Percentiles rank a stretch among this genome's conserved stretches.
phyloP scores from a whole-genome alignment of 2,888 invertebrate species.

The Diabrotica balteata region DNA sequence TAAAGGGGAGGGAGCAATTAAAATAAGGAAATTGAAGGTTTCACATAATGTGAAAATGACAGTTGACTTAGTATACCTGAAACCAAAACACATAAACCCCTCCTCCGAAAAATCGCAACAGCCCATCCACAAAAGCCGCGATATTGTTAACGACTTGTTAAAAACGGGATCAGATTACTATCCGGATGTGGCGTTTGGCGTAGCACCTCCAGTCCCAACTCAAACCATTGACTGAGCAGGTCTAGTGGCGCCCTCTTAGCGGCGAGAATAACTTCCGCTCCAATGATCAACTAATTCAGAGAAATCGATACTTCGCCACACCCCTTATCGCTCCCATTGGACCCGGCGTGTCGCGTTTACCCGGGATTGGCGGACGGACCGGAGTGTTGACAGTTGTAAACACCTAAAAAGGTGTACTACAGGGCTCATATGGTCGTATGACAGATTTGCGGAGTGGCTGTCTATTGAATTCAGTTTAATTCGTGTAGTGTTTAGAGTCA shows the following conservation, averaged over 20 bases:
- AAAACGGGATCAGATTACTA: conserved; percentile 35
- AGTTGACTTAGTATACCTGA: too few species aligned
- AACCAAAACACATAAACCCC: conserved; percentile 1
- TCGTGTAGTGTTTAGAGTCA: conserved; percentile 37
- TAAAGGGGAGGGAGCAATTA: too few species aligned
- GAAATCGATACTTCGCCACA: conserved; percentile 50
- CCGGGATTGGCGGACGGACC: conserved; percentile 41
- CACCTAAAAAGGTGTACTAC: conserved; percentile 57
- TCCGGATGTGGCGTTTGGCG: conserved; percentile 31
- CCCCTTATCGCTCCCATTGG: conserved; percentile 44
- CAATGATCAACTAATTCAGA: conserved; percentile 54
- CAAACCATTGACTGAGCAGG: conserved; percentile 42
- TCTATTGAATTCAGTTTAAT: conserved; percentile 38
- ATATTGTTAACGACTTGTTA: conserved; percentile 23
- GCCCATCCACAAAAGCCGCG: conserved; percentile 3
- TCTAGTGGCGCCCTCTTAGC: conserved; percentile 58
- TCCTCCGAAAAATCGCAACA: not conserved
- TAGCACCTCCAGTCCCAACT: conserved; percentile 44
- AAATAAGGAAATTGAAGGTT: too few species aligned
- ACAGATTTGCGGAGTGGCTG: conserved; percentile 52
- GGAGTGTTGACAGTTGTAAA: conserved; percentile 53
- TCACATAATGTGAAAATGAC: too few species aligned
- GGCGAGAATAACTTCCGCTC: conserved; percentile 57
- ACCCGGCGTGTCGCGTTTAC: conserved; percentile 8
- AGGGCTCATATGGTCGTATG: conserved; percentile 44